phyloP scores from a whole-genome alignment of 2,113 vertebrate species.

The Scytalopus superciliaris region DNA sequence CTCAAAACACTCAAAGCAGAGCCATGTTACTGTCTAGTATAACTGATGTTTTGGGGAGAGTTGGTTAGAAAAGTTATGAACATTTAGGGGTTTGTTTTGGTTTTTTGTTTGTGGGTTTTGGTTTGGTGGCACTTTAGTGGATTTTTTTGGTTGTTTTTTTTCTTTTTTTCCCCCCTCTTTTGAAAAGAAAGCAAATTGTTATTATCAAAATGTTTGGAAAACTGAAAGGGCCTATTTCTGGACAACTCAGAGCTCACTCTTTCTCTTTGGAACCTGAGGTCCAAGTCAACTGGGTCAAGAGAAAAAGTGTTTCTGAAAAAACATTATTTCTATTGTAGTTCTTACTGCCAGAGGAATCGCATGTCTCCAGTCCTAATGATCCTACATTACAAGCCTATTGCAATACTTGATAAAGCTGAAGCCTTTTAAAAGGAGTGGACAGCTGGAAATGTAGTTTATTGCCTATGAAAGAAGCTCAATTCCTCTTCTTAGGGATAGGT shows the following conservation, averaged over 20 bases:
- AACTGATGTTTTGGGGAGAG: neutral
- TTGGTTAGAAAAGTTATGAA: neutral
- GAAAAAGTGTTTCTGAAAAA: neutral
- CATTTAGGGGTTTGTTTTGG: neutral
- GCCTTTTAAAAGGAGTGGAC: neutral
- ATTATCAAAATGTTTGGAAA: neutral
- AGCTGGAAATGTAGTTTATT: neutral
- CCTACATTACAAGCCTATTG: neutral
- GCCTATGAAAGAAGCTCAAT: neutral
- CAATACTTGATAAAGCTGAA: neutral
- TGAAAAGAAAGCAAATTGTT: neutral
- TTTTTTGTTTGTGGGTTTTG: neutral
- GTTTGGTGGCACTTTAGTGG: neutral
- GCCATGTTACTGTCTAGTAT: neutral
- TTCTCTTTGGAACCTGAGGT: neutral
- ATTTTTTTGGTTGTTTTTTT: neutral
- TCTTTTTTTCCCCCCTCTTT: neutral
- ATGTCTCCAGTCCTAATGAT: neutral
- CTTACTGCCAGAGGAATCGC: neutral
- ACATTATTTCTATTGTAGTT: neutral
- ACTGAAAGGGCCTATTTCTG: neutral
- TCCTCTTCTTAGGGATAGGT: neutral
- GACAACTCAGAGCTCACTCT: neutral
- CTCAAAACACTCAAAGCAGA: neutral
- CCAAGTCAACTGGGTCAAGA: neutral